Evolutionary conservation across 2,888 invertebrate species (phyloP), one percentile per base, ranked within the genome.

Genomic region (Campopleginae sp.): DNA sequence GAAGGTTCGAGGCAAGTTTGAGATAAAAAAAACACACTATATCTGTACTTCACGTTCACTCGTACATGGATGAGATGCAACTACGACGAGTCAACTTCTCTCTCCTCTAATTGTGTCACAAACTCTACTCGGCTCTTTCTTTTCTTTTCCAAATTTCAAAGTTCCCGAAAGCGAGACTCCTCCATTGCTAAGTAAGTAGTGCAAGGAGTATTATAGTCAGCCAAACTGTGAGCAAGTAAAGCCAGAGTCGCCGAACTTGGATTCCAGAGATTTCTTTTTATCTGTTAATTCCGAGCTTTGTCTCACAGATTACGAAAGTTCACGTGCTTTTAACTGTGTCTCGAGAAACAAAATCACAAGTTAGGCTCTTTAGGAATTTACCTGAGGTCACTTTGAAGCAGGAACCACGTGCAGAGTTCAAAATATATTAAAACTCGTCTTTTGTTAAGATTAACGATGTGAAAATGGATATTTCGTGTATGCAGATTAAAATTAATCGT

Each of bases 1-100:
- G 81, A 85, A 85, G 78, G 48, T 54, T 54, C 54, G 23, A 71
- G 79, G 71, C 76, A 82, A 79, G 79, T 82, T 76, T 63, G 46
- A 54, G 68, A 63, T 61, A 70, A 61, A 38, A 74, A 66, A 66
- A 31, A 54, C n/a, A 78, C 76, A 8, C 4, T 74, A 65, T 23
- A 71, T 19, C 46, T 42, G 12, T 48, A 19, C 65, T 72, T 38
- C 61, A 75, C 48, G 44, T 78, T 46, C 63, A 70, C 44, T 72
- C 12, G 46, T 23, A 70, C 33, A 63, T 31, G 14, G 12, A 68
- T 19, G 17, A 74, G 27, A 63, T 38, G 61, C 17, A 6, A 19
- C 48, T 46, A 42, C 58, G 51, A 42, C 58, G 51, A 78, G 74
- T 70, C 42, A 70, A 85, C 70, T 74, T 84, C 23, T 70, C 48